phyloP scores from a whole-genome alignment of 1,140 invertebrate genomes.

The Cyclina sinensis region DNA sequence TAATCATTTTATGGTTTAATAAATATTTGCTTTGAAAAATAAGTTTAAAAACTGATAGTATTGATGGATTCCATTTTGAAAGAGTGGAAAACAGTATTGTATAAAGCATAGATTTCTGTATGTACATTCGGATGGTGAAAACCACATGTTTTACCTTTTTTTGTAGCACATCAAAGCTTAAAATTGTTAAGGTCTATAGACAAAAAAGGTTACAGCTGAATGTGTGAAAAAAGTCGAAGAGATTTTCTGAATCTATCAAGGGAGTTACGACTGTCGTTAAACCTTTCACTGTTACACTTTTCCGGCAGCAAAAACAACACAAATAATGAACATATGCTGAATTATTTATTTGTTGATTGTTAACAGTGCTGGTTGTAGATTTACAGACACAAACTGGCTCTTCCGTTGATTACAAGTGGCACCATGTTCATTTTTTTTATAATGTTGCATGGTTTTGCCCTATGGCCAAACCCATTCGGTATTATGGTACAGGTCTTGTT shows the following conservation, averaged over 20 bases:
- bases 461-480: constrained; percentile 1
- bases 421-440: not conserved
- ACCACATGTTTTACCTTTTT: too few relatives aligned
- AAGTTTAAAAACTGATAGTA: too few relatives aligned
- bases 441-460: not conserved
- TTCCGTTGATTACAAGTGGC: constrained; percentile 10
- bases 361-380: constrained; percentile 7
- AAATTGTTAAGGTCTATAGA: too few relatives aligned
- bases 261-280: not conserved
- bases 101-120: too few relatives aligned
- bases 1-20: too few relatives aligned
- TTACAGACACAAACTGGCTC: constrained; percentile 18
- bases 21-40: too few relatives aligned
- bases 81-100: too few relatives aligned
- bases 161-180: too few relatives aligned
- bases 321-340: not conserved
- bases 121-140: too few relatives aligned
- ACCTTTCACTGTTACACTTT: not conserved
- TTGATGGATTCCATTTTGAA: too few relatives aligned
- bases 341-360: constrained; percentile 29
- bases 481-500: not conserved
- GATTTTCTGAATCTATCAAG: not conserved
- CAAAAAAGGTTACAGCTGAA: not conserved
- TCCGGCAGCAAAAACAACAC: not conserved
- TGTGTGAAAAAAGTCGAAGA: constrained; percentile 5